Base-by-base conservation (phyloP, 2,888 invertebrate genomes). In the Hypselothyrea guttata region DNA sequence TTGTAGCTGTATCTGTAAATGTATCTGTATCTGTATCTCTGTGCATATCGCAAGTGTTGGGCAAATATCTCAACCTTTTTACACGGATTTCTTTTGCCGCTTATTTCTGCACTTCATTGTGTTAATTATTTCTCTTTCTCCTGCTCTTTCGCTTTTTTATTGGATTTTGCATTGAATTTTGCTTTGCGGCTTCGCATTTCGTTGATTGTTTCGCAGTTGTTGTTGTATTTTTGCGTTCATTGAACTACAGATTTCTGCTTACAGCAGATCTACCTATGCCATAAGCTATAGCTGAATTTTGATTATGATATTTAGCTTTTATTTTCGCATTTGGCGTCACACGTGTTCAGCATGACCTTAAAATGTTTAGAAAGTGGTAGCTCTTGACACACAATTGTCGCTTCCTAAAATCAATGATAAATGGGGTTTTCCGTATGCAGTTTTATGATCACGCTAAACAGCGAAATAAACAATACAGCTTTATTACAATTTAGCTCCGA, bases 121-220 rank as follows among this genome's bases (percentile, higher is more conserved):
- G 67, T 71, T 71, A 67, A 71, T 71, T 71, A 71, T 71, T 44
- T 70, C 56, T 60, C n/a, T 48, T 45, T 58, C n/a, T 22, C 22
- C 5, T 22, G 2, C 5, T 22, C 22, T 22, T 22, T 22, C 22
- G 3, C 30, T 34, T 48, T 45, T 62, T 58, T 44, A 31, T 56
- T 28, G 22, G 22, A 22, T 34, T 34, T 63, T 30, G 56, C 46
- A 40, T 46, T 22, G 46, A 65, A 38, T 51, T 51, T 38, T 16
- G 16, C n/a, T 4, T 41, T 47, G 16, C 45, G 41, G 34, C 22
- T 22, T 22, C 33, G 22, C 7, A 12, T 34, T 34, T 34, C 12
- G 34, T 13, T 34, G 13, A 22, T 22, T 22, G 22, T 22, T 22
- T 22, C 5, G 22, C 27, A 27, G 30, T 54, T 47, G 46, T 30